phyloP scores from a whole-genome alignment of 2,113 vertebrate species.

The Cacatua alba region DNA sequence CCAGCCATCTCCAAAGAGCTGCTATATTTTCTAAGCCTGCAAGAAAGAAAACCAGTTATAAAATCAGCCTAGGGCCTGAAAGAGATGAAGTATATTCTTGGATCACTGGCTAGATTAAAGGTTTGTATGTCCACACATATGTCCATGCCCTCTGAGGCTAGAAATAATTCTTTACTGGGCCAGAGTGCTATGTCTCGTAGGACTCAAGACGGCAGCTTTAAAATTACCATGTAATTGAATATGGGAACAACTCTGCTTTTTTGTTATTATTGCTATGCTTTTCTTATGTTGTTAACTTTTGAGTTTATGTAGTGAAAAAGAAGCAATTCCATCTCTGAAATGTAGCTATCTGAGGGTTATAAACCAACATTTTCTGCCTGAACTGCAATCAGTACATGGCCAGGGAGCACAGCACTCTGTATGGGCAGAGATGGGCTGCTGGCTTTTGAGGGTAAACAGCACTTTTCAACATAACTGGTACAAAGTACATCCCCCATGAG shows the following conservation, averaged over 20 bases:
- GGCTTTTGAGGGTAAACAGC: background rate
- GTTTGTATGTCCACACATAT: background rate
- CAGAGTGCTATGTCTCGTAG: background rate
- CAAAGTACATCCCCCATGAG: background rate
- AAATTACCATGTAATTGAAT: background rate
- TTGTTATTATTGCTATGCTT: background rate
- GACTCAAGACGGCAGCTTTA: background rate
- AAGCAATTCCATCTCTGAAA: background rate
- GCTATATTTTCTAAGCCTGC: background rate
- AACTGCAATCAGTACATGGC: background rate
- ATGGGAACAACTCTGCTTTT: background rate
- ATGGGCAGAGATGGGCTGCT: background rate
- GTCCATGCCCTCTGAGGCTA: background rate
- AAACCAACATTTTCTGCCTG: background rate
- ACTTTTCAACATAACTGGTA: background rate
- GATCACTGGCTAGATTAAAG: background rate
- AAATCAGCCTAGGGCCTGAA: background rate
- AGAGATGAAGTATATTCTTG: background rate
- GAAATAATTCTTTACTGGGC: background rate
- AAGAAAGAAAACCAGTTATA: background rate
- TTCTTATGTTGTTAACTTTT: background rate
- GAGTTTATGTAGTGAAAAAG: background rate
- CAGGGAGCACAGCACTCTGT: fast-evolving
- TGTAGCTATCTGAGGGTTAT: background rate
- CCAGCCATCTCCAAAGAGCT: background rate